Base-by-base conservation (phyloP, 2,113 vertebrate species). In the Vanacampus margaritifer region DNA sequence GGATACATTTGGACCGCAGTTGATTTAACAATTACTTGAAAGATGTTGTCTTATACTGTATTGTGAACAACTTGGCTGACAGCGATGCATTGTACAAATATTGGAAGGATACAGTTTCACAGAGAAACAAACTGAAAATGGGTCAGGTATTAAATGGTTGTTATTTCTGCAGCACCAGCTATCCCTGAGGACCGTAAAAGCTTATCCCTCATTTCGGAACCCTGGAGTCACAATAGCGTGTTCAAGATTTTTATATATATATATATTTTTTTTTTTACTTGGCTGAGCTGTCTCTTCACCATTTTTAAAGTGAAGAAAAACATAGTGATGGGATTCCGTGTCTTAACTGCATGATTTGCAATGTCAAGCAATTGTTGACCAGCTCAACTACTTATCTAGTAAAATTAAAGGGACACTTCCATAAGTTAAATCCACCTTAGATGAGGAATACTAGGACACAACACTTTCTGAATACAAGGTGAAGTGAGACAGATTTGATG, bases 61-160 rank as follows among this genome's bases (percentile, higher is more conserved):
- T 21, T 35, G 28, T 16, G 6, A 26, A 12, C 12, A n/a, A 17
- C 28, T n/a, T 51, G 21, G 7, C 48, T 51, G 48, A 51, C 48
- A 51, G 5, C 32, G 1, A 32, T 17, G 9, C 39, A 41, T 9
- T 32, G 26, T 17, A 35, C 16, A 57, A 28, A 51, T n/a, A 51
- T 51, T 51, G 48, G 19, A 51, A 9, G 48, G 48, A 51, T 51
- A n/a, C 48, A 46, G 45, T 46, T 46, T 46, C 45, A 46, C 16
- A 51, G 48, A n/a, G 21, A n/a, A 51, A 57, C 13, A 35, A 19
- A 58, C 28, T 35, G 28, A 58, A 36, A 35, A 32, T 58, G 32
- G 28, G 56, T 58, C 56, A 58, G 56, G 28, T 58, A 35, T 36
- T 8, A 58, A 35, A 58, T 36, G 28, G 56, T 35, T 58, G 56